These are phyloP conservation scores for Diploscapter pachys DNA, from an alignment of 1,140 invertebrate genomes.

Conservation along the genomic window DNA sequence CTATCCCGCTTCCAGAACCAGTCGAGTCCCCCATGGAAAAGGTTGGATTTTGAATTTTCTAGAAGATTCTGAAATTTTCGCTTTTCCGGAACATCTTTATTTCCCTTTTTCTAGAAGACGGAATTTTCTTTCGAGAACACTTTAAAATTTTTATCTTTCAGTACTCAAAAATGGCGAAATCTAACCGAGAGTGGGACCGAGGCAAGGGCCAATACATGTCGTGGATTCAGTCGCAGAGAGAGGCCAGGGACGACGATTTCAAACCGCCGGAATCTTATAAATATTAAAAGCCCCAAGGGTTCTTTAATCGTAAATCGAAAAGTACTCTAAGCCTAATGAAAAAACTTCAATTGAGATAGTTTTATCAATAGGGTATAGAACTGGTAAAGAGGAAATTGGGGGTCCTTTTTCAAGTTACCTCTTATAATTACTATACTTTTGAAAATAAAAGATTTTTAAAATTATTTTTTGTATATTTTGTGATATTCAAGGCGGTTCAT, in stretches of 20 bases:
- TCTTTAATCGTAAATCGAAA: too few relatives aligned
- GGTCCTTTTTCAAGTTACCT: too few relatives aligned
- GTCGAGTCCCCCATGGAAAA: too few relatives aligned
- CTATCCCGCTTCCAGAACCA: too few relatives aligned
- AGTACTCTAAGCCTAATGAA: too few relatives aligned
- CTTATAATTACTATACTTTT: too few relatives aligned
- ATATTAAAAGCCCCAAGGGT: neutral
- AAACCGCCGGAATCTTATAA: constrained; percentile 22
- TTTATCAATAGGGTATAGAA: too few relatives aligned
- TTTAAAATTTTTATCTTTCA: neutral
- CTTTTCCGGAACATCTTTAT: constrained; percentile 6
- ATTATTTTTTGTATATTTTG: too few relatives aligned
- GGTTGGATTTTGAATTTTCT: neutral
- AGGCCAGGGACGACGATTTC: constrained; percentile 33
- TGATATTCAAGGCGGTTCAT: too few relatives aligned
- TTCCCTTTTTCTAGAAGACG: neutral
- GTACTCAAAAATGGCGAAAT: neutral
- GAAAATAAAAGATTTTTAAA: too few relatives aligned
- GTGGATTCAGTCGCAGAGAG: constrained; percentile 27
- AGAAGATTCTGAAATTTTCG: neutral
- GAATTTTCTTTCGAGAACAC: constrained; percentile 9
- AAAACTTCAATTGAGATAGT: too few relatives aligned
- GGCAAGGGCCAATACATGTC: constrained; percentile 22
- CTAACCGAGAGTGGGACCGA: constrained; percentile 31
- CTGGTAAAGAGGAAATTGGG: too few relatives aligned